Base-by-base conservation (phyloP, 2,888 invertebrate species). In the Synergus gifuensis region DNA sequence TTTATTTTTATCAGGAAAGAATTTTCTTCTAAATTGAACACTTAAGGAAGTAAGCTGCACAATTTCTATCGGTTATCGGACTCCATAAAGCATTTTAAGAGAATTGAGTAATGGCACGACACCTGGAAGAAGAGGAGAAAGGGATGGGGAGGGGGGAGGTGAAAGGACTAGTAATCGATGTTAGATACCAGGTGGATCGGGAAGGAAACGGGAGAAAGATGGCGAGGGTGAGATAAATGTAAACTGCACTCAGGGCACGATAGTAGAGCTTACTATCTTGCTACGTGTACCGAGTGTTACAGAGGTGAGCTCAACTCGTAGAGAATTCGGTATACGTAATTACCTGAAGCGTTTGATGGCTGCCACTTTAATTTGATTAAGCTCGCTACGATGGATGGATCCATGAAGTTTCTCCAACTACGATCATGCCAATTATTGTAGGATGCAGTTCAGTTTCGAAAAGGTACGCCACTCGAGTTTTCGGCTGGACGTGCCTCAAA, bases 351-450 rank as follows among this genome's bases (percentile, higher is more conserved):
- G 76, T 62, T 76, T 62, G 76, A 60, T 62, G 60, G 76, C 22
- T 76, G 76, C 44, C 62, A 46, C 76, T 60, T 62, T 76, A 76
- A 76, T 76, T 76, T 76, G 60, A 76, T 76, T 76, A 76, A 40
- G 60, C 76, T 76, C 36, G 14, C 62, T 42, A 60, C 60, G 60
- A 62, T 76, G 42, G 73, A 73, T 66, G 66, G 66, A 66, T 66
- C 42, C 66, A 44, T 66, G 66, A 66, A 66, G 66, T 66, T 66
- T 66, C 66, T 66, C 66, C 66, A 66, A 66, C 66, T 66, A 66
- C 42, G 46, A 73, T 73, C 73, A 73, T 73, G 36, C 49, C 73
- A 73, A 54, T 73, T 54, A 73, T 73, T 73, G 73, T 54, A n/a
- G 16, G 54, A 49, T 36, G 73, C 49, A 49, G 49, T 73, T 22